phyloP scores from a whole-genome alignment of 2,888 invertebrate genomes.

The Rambutsinella grinnellia region DNA sequence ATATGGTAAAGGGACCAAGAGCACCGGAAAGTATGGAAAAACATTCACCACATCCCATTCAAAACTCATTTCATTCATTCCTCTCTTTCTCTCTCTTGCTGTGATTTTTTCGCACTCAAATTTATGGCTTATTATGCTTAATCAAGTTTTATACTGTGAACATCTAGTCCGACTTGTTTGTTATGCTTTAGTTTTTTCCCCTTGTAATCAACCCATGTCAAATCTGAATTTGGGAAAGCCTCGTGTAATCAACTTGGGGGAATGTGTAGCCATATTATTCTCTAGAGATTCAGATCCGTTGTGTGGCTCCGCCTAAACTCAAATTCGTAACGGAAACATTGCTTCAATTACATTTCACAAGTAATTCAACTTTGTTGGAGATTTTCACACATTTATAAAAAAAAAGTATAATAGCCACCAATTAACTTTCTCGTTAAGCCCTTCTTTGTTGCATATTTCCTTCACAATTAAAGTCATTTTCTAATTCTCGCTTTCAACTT shows the following conservation, averaged over 20 bases:
- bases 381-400: too few relatives aligned
- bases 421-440: too few relatives aligned
- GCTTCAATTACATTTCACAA: too few relatives aligned
- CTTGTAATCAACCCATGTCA: neutral
- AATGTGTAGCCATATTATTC: too few relatives aligned
- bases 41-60: conserved; percentile 23
- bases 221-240: neutral
- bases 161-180: neutral
- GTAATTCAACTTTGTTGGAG: too few relatives aligned
- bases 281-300: neutral
- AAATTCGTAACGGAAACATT: too few relatives aligned
- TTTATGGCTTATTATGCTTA: conserved; percentile 29
- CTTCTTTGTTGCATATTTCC: neutral
- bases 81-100: conserved; percentile 1
- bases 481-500: neutral
- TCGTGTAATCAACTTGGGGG: neutral
- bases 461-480: neutral
- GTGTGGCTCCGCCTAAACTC: too few relatives aligned
- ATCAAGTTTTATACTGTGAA: conserved; percentile 23
- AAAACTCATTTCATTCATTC: conserved; percentile 10
- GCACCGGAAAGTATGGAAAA: too few relatives aligned
- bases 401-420: too few relatives aligned
- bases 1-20: too few relatives aligned
- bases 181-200: neutral
- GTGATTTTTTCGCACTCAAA: conserved; percentile 20